phyloP scores from a whole-genome alignment of 2,888 invertebrate species.

The Oxycera nigricornis region DNA sequence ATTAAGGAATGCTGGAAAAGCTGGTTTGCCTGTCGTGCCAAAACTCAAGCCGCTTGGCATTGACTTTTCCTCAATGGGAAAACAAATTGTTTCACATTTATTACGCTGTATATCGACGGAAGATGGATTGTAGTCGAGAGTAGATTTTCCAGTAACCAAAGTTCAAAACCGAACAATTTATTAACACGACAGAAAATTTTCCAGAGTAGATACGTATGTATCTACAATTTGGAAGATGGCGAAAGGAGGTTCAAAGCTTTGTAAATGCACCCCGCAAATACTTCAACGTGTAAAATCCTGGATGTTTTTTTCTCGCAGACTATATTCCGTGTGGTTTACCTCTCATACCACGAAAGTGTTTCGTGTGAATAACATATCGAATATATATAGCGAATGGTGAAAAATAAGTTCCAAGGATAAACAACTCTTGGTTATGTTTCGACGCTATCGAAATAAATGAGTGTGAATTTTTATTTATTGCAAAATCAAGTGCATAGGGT shows the following conservation, averaged over 20 bases:
- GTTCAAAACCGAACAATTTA: slow-evolving; percentile 43
- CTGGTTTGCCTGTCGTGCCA: too few relatives aligned
- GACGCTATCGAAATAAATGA: slow-evolving; percentile 44
- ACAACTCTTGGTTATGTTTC: slow-evolving; percentile 41
- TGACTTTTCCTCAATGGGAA: slow-evolving; percentile 37
- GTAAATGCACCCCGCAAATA: too few relatives aligned
- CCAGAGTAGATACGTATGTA: too few relatives aligned
- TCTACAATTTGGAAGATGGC: too few relatives aligned
- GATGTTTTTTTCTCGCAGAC: too few relatives aligned
- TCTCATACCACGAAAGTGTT: too few relatives aligned
- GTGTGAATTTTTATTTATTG: slow-evolving; percentile 44
- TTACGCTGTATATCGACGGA: slow-evolving; percentile 26
- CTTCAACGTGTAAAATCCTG: too few relatives aligned
- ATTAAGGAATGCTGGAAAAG: too few relatives aligned
- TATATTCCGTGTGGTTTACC: too few relatives aligned
- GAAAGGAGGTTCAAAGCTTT: too few relatives aligned
- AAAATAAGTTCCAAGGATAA: slow-evolving; percentile 41
- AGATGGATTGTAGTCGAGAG: slow-evolving; percentile 35
- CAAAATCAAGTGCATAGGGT: slow-evolving; percentile 37
- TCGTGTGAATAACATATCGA: too few relatives aligned
- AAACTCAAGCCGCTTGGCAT: slow-evolving; percentile 12
- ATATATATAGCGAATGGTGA: too few relatives aligned
- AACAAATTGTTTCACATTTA: slow-evolving; percentile 42
- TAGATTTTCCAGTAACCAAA: slow-evolving; percentile 44
- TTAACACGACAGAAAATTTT: slow-evolving; percentile 36